A percentile compares a stretch with the other conserved stretches of the same genome.
Conservation (phyloP, 1,140 invertebrate genomes). For the Drosophila obscura region DNA sequence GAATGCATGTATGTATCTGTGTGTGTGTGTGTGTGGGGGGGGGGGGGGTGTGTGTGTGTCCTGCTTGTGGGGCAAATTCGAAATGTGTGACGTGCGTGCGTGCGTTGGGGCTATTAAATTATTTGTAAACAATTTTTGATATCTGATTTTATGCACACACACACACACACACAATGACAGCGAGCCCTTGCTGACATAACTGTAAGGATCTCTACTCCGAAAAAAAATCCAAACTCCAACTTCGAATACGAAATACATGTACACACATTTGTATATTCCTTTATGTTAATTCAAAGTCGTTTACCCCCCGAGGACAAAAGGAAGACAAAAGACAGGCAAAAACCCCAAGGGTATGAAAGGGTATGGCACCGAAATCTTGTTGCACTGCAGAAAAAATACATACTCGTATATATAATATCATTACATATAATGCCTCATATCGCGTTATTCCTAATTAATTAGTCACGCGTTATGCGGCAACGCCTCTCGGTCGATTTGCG, state of each 20-base stretch:
- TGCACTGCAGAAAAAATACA: too few species aligned
- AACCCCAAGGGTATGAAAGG: too few species aligned
- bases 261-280: slow-evolving; percentile 19
- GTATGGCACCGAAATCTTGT: too few species aligned
- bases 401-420: too few species aligned
- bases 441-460: too few species aligned
- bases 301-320: slow-evolving; percentile 29
- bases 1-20: slow-evolving; percentile 22
- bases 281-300: slow-evolving; percentile 61
- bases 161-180: slow-evolving; percentile 6
- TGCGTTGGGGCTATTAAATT: slow-evolving; percentile 76
- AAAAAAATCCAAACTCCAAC: slow-evolving; percentile 6
- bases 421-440: too few species aligned
- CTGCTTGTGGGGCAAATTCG: slow-evolving; percentile 16
- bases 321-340: too few species aligned
- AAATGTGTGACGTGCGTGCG: slow-evolving; percentile 70
- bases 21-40: background rate
- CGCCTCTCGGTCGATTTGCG: too few species aligned
- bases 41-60: slow-evolving; percentile 11
- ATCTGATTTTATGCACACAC: slow-evolving; percentile 77
- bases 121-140: slow-evolving; percentile 82
- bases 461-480: too few species aligned
- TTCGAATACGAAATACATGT: too few species aligned
- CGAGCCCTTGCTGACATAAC: slow-evolving; percentile 50
- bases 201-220: slow-evolving; percentile 29